Evolutionary conservation across 2,113 vertebrate genomes (phyloP).

Genomic region (Platysteira castanea): DNA sequence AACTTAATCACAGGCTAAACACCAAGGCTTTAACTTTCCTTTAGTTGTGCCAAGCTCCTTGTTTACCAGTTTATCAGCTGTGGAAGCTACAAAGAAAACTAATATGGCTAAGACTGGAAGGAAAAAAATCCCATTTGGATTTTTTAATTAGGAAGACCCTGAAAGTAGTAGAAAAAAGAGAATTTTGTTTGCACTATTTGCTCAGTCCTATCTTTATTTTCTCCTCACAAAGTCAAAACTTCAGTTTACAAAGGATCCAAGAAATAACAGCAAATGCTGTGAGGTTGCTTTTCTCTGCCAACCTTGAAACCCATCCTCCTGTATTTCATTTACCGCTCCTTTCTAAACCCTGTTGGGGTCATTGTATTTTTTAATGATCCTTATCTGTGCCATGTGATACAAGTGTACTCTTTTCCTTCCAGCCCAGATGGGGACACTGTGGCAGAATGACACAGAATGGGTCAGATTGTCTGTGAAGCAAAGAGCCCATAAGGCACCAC

Average conservation of each 20-base stretch:
- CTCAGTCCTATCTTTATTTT: neutral
- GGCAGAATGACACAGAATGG: conserved; percentile 22
- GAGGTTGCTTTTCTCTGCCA: conserved; percentile 23
- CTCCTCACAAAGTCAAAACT: neutral
- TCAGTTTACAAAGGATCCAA: neutral
- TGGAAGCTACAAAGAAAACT: neutral
- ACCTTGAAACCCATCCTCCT: conserved; percentile 9
- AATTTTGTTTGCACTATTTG: neutral
- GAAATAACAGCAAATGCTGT: neutral
- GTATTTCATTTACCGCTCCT: neutral
- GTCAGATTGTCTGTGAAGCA: conserved; percentile 11
- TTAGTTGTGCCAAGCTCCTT: neutral
- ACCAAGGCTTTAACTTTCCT: conserved; percentile 23
- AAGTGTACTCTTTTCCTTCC: conserved; percentile 2
- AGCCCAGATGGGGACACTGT: conserved; percentile 17
- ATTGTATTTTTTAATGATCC: conserved; percentile 56
- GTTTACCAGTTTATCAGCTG: neutral
- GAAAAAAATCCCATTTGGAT: neutral
- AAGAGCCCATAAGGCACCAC: conserved; percentile 2
- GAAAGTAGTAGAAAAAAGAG: neutral
- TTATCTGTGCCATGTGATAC: conserved; percentile 49
- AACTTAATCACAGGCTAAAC: neutral
- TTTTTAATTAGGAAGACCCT: neutral
- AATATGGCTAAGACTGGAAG: neutral
- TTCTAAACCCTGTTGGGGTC: neutral